phyloP scores from a whole-genome alignment of 2,113 vertebrate genomes.

The Theristicus caerulescens region DNA sequence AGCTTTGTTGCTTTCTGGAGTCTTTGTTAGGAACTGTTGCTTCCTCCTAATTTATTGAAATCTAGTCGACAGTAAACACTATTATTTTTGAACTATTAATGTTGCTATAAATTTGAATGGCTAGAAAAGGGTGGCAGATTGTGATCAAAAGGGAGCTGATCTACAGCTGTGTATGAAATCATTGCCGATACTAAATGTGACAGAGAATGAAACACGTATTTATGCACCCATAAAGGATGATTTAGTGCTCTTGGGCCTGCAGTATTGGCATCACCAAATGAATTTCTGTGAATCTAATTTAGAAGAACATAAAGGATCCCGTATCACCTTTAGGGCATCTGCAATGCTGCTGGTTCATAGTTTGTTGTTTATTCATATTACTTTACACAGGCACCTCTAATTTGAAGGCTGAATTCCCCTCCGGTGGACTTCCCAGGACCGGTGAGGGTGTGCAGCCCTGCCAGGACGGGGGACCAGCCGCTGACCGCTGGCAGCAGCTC shows the following conservation, averaged over 20 bases:
- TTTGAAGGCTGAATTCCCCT: background rate
- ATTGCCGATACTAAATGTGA: slow-evolving; percentile 38
- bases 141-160: slow-evolving; percentile 58
- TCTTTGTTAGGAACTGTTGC: slow-evolving; percentile 40
- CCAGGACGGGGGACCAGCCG: background rate
- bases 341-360: background rate
- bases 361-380: background rate
- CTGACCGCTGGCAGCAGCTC: fast-evolving
- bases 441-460: background rate
- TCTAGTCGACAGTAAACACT: slow-evolving; percentile 6
- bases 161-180: slow-evolving; percentile 44
- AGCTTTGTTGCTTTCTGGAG: slow-evolving; percentile 37
- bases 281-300: slow-evolving; percentile 41
- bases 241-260: slow-evolving; percentile 26
- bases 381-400: background rate
- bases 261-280: background rate
- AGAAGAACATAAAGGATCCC: slow-evolving; percentile 41
- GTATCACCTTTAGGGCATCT: background rate
- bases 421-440: background rate
- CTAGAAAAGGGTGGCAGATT: slow-evolving; percentile 45
- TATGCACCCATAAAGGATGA: slow-evolving; percentile 58
- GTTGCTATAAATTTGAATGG: slow-evolving; percentile 39
- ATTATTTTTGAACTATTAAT: slow-evolving; percentile 56
- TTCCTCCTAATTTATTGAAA: slow-evolving; percentile 60
- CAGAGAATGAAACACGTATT: slow-evolving; percentile 26